phyloP scores from a whole-genome alignment of 2,888 invertebrate genomes.

The Lepetodrilus schrolli region DNA sequence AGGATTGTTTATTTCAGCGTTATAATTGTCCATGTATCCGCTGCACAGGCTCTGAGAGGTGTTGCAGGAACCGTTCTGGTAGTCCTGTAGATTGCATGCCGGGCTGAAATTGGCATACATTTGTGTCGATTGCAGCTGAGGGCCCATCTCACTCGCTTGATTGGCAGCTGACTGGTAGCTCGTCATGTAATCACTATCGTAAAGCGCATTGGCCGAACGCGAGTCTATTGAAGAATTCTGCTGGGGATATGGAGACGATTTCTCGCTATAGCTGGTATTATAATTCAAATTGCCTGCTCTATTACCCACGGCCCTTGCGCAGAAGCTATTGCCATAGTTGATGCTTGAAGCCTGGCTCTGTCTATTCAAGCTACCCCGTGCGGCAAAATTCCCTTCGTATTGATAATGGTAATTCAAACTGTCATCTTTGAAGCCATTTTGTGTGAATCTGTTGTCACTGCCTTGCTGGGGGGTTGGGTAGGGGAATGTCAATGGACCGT shows the following conservation, averaged over 20 bases:
- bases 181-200: conserved; percentile 56
- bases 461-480: neutral
- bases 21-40: conserved; percentile 29
- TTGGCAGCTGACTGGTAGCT: conserved; percentile 52
- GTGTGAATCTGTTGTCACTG: neutral
- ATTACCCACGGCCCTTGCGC: conserved; percentile 19
- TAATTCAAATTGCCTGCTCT: conserved; percentile 31
- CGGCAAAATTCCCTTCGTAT: conserved; percentile 12
- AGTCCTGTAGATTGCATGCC: conserved; percentile 15
- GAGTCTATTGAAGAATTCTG: conserved; percentile 43
- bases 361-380: conserved; percentile 3
- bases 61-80: neutral
- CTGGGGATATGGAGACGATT: conserved; percentile 43
- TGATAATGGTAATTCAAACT: conserved; percentile 7
- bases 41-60: neutral
- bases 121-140: conserved; percentile 21
- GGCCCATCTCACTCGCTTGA: conserved; percentile 41
- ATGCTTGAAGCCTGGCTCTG: neutral
- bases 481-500: neutral
- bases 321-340: conserved; percentile 9
- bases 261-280: conserved; percentile 41
- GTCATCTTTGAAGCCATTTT: conserved; percentile 25
- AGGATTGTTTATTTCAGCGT: conserved; percentile 17
- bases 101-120: conserved; percentile 23
- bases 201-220: conserved; percentile 43